phyloP scores from a whole-genome alignment of 2,113 vertebrate species.

The Halcyon malimbica region DNA sequence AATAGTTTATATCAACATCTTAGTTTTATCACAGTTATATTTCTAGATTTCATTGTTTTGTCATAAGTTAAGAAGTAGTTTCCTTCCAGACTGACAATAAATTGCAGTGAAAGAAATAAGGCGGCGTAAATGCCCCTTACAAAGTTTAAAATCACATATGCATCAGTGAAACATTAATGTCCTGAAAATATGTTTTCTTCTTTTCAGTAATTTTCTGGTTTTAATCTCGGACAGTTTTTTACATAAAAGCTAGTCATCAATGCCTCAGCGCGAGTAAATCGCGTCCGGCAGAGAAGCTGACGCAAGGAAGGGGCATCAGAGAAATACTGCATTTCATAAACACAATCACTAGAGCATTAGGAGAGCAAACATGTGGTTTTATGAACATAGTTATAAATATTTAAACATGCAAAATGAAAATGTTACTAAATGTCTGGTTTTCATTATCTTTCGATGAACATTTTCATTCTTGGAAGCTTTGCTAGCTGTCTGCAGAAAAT shows the following conservation, averaged over 20 bases:
- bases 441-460: conserved; percentile 72
- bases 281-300: conserved; percentile 13
- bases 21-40: neutral
- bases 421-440: conserved; percentile 78
- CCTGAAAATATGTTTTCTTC: neutral
- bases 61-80: neutral
- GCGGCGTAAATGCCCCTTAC: neutral
- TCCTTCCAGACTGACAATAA: neutral
- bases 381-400: conserved; percentile 79
- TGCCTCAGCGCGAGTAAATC: neutral
- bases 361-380: conserved; percentile 75
- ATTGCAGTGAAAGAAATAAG: neutral
- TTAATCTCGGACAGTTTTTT: neutral
- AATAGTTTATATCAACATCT: neutral
- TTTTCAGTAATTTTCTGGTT: conserved; percentile 27
- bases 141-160: neutral
- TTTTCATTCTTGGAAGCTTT: conserved; percentile 68
- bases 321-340: conserved; percentile 80
- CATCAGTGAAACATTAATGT: neutral
- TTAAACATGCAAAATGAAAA: conserved; percentile 80
- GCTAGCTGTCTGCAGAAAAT: conserved; percentile 52
- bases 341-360: conserved; percentile 64
- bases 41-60: conserved; percentile 16
- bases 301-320: conserved; percentile 45
- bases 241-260: neutral